phyloP scores from a whole-genome alignment of 1,140 invertebrate genomes.

The Brachionus calyciflorus region DNA sequence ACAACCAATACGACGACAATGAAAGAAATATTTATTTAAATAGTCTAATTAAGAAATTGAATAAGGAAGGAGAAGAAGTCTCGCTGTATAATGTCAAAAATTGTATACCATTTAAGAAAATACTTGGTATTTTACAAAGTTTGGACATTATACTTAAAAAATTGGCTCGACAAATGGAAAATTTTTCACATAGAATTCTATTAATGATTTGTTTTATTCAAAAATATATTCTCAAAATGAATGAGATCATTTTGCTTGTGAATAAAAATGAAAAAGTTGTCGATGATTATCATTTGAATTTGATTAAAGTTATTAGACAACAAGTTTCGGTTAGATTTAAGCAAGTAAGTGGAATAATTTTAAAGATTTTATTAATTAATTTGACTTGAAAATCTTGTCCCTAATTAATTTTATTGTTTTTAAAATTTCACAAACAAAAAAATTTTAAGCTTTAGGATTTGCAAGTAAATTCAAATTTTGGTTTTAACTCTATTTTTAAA shows the following conservation, averaged over 20 bases:
- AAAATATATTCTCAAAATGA: constrained; percentile 66
- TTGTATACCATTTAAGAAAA: constrained; percentile 55
- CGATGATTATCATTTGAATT: constrained; percentile 60
- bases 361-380: constrained; percentile 9
- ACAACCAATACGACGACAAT: background rate
- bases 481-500: background rate
- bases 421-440: too few relatives aligned
- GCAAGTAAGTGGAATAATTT: constrained; percentile 19
- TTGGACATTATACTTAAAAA: constrained; percentile 77
- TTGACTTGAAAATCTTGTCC: background rate
- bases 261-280: constrained; percentile 53
- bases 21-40: background rate
- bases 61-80: too few relatives aligned
- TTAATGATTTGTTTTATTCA: constrained; percentile 71
- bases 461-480: background rate
- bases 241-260: constrained; percentile 49
- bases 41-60: background rate
- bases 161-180: constrained; percentile 72
- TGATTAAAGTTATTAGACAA: constrained; percentile 31
- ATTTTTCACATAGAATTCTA: constrained; percentile 69
- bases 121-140: constrained; percentile 69
- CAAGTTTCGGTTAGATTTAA: constrained; percentile 40
- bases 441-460: background rate
- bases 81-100: constrained; percentile 50
- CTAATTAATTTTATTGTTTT: too few relatives aligned